Evolutionary conservation across 2,113 vertebrate genomes (phyloP).

Genomic region (Tragelaphus scriptus): DNA sequence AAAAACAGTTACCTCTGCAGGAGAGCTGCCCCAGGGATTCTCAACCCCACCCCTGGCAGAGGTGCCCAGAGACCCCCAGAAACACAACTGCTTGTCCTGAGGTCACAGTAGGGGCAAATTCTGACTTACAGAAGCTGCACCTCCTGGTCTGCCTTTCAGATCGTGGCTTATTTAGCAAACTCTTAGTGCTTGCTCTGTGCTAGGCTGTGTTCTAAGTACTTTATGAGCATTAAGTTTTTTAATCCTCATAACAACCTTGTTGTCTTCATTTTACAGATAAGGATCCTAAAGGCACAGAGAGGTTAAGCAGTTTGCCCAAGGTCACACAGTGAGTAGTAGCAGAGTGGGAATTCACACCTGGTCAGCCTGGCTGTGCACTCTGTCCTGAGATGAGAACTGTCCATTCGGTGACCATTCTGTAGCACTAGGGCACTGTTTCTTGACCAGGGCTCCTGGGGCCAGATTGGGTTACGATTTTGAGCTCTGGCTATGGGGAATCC

Average conservation of each 20-base stretch:
- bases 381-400: background rate
- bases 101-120: background rate
- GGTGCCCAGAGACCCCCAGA: background rate
- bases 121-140: background rate
- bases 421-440: background rate
- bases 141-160: background rate
- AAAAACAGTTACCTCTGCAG: background rate
- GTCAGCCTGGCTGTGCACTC: background rate
- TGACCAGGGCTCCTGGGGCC: background rate
- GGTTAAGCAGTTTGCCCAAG: background rate
- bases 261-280: slow-evolving; percentile 20
- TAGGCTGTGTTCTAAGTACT: background rate
- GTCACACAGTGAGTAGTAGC: background rate
- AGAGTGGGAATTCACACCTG: background rate
- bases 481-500: background rate
- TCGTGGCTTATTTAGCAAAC: background rate
- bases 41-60: background rate
- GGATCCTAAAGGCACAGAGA: background rate
- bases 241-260: background rate
- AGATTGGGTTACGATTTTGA: background rate
- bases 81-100: background rate
- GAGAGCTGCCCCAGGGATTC: background rate
- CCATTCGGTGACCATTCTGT: background rate
- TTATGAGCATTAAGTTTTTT: background rate
- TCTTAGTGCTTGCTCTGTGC: background rate